Conservation (phyloP, 2,797 vertebrate species). For the Numenius phaeopus region DNA sequence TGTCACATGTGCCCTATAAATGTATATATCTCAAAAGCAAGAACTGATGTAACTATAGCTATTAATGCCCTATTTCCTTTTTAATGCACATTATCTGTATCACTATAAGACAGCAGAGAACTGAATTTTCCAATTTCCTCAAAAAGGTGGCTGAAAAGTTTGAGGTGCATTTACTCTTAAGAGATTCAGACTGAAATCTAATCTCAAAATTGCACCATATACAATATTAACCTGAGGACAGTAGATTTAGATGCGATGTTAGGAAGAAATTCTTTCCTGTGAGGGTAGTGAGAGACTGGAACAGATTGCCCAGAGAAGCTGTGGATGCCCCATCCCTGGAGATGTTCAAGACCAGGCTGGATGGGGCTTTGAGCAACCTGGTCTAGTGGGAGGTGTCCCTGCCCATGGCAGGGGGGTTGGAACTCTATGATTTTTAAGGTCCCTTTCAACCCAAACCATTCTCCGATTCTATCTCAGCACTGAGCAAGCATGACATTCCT, state of each 20-base stretch:
- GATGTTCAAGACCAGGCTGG: background rate
- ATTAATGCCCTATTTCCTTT: slow-evolving; percentile 10
- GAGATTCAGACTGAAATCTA: background rate
- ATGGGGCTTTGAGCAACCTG: background rate
- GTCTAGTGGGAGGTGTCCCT: background rate
- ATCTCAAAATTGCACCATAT: background rate
- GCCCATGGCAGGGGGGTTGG: background rate
- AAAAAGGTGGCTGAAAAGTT: background rate
- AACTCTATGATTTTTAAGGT: too few species aligned
- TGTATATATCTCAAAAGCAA: background rate
- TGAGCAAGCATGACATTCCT: slow-evolving; percentile 4
- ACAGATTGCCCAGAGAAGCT: background rate
- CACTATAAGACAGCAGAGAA: background rate
- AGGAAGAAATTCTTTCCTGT: background rate
- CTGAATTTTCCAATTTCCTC: background rate
- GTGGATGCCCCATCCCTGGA: background rate
- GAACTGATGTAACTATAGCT: background rate
- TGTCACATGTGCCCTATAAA: slow-evolving; percentile 16
- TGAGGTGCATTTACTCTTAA: background rate
- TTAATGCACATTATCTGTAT: background rate
- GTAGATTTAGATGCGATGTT: background rate
- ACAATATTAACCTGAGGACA: background rate
- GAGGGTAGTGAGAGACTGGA: background rate
- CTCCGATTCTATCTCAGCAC: background rate
- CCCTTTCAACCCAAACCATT: background rate